phyloP scores from a whole-genome alignment of 1,140 invertebrate species.

The Polypedilum pembai region DNA sequence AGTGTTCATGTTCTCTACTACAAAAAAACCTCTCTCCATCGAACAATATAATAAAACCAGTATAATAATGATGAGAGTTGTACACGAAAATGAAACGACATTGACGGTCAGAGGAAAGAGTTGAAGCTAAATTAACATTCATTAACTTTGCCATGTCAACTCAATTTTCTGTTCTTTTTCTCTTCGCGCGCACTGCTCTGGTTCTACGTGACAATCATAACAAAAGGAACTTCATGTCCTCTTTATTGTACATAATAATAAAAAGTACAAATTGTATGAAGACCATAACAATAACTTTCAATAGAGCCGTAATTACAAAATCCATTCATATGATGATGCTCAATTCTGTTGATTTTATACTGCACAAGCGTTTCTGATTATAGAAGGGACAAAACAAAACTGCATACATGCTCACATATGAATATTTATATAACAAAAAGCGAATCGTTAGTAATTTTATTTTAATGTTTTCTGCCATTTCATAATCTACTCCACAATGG shows the following conservation, averaged over 20 bases:
- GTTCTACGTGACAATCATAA: background rate
- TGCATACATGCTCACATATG: background rate
- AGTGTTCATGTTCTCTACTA: background rate
- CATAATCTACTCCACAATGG: background rate
- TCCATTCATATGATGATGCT: background rate
- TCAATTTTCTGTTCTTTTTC: background rate
- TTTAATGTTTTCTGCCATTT: background rate
- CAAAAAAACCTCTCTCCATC: too few relatives aligned
- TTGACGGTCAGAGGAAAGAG: background rate
- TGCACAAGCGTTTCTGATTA: background rate
- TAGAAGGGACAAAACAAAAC: background rate
- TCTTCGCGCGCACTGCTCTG: background rate
- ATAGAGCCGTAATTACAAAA: background rate
- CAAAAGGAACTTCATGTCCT: background rate
- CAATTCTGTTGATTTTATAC: background rate
- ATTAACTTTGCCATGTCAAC: background rate
- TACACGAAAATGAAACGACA: background rate
- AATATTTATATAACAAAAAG: background rate
- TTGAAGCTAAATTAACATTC: too few relatives aligned
- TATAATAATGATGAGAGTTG: background rate
- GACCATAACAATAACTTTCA: background rate
- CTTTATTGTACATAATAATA: background rate
- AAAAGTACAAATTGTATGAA: background rate
- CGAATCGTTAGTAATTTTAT: background rate
- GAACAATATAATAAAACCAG: background rate